Evolutionary conservation across 2,113 vertebrate species (phyloP), one percentile per base, ranked within the genome.

Genomic region (Catharus minimus): DNA sequence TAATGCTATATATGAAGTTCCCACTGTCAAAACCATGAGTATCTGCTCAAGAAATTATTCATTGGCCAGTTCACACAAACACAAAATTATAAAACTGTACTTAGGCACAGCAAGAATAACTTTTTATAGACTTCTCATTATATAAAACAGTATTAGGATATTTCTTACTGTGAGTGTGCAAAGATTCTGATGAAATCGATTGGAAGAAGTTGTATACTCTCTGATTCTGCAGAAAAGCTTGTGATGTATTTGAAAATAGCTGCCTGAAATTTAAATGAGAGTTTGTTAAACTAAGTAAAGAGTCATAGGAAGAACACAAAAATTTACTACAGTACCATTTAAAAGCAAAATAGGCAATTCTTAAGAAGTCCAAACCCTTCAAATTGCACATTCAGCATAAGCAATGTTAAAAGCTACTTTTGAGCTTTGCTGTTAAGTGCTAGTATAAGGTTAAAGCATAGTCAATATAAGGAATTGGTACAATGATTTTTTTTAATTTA

Each of bases 201-300:
- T 97, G 98, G 93, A 99, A 99, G 96, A 99, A 99, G 95, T 96
- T 97, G 97, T 98, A 98, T 36, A 99, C 98, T 93, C 97, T 98
- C 62, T 97, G 98, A 94, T 96, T 98, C 97, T 98, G 98, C 69
- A 98, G 98, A 95, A 99, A 99, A 93, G 98, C 97, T 88, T 98
- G 98, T 1, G 99, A 98, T 43, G 98, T 98, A 56, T 98, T 98
- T 88, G 98, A 97, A 97, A 99, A 99, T 94, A 98, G 97, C 96
- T 99, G 98, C 98, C 99, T 99, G 95, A 52, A 96, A 57, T 77
- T 43, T 52, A 91, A 96, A 52, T 47, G 23, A 95, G 39, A 94
- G 24, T 66, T 88, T 43, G 62, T 95, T 90, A 94, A 83, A 66
- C 4, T 38, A 79, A 73, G 21, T n/a, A 82, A 86, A 49, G 23